These are phyloP conservation scores for Clitarchus hookeri DNA, from an alignment of 2,888 invertebrate species.

Conservation along the genomic window DNA sequence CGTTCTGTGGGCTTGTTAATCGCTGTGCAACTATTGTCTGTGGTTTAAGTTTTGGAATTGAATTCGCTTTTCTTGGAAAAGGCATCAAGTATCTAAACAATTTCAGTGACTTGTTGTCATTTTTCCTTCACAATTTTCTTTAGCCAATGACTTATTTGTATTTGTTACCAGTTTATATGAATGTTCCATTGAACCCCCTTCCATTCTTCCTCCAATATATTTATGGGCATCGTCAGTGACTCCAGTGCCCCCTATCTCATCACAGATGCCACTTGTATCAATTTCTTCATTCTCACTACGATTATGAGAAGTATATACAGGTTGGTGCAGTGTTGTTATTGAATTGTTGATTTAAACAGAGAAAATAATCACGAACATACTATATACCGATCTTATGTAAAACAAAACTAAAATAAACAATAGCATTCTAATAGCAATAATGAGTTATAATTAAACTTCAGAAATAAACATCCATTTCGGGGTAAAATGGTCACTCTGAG, in stretches of 20 bases:
- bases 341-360: no score
- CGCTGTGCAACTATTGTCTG: not conserved
- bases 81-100: conserved; percentile 15
- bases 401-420: not conserved
- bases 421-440: not conserved
- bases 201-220: not conserved
- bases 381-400: not conserved
- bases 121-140: conserved; percentile 18
- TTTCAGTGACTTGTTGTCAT: not conserved
- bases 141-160: not conserved
- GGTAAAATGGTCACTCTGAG: not conserved
- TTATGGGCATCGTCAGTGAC: not conserved
- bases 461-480: not conserved
- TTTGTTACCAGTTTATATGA: not conserved
- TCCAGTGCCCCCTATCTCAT: not conserved
- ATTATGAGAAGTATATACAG: not conserved
- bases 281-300: not conserved
- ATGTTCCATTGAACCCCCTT: not conserved
- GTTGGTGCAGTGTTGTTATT: not conserved
- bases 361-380: no score
- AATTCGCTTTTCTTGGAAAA: conserved; percentile 16
- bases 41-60: not conserved
- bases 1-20: not conserved
- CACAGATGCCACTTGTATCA: not conserved
- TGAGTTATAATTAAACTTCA: not conserved